These are phyloP conservation scores for Prolemur simus DNA, from an alignment of 2,113 vertebrate genomes.

Conservation along the genomic window DNA sequence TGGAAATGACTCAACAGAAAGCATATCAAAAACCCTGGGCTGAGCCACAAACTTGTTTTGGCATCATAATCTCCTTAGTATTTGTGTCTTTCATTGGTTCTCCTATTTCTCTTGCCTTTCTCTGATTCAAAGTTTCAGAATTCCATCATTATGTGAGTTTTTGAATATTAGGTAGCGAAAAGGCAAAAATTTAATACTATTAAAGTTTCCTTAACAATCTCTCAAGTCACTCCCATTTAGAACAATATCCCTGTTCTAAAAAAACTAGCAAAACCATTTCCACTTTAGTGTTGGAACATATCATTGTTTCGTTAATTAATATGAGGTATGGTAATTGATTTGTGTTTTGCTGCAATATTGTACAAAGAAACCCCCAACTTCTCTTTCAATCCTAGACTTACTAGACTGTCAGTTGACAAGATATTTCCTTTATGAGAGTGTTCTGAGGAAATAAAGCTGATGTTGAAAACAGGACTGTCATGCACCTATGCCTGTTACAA, in stretches of 20 bases:
- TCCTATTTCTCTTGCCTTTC: neutral
- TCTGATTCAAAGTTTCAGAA: neutral
- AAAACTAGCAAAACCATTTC: neutral
- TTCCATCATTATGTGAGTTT: neutral
- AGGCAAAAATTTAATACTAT: neutral
- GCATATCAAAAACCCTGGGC: neutral
- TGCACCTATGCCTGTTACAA: neutral
- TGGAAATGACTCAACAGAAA: neutral
- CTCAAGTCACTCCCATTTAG: neutral
- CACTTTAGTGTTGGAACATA: neutral
- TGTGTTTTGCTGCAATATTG: neutral
- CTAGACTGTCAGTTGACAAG: neutral
- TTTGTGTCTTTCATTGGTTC: neutral
- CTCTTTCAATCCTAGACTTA: neutral
- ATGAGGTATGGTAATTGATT: neutral
- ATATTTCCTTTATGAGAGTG: neutral
- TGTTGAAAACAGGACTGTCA: neutral
- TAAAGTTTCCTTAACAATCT: neutral
- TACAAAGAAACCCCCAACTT: neutral
- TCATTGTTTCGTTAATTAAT: neutral
- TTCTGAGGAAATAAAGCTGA: neutral
- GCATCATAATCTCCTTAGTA: neutral
- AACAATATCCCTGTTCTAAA: neutral
- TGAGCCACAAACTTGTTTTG: neutral
- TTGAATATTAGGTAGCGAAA: neutral